phyloP scores from a whole-genome alignment of 2,113 vertebrate genomes.

The Pionites leucogaster region DNA sequence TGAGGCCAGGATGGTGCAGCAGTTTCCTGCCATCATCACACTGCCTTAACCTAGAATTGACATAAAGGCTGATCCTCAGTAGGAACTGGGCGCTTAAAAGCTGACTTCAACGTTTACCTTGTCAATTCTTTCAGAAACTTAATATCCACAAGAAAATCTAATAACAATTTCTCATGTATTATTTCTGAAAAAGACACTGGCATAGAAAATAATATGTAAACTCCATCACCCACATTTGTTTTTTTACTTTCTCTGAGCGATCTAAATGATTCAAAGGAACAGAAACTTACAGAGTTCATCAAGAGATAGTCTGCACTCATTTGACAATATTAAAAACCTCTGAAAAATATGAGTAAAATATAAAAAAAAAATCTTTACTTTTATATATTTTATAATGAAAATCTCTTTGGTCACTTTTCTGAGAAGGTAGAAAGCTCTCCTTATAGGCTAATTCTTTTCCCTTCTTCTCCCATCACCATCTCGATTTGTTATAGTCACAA shows the following conservation, averaged over 20 bases:
- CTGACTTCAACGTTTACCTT: background rate
- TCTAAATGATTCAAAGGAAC: background rate
- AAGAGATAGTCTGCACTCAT: background rate
- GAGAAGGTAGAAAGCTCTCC: background rate
- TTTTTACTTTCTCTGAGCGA: background rate
- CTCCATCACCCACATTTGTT: background rate
- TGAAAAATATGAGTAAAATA: background rate
- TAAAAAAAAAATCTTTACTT: background rate
- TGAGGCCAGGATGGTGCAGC: background rate
- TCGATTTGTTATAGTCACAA: fast-evolving
- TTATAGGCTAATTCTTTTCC: background rate
- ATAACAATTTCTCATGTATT: background rate
- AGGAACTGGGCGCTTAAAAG: fast-evolving
- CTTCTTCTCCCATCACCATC: background rate
- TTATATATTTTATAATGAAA: background rate
- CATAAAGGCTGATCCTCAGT: background rate
- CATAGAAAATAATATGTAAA: background rate
- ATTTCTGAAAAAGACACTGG: background rate
- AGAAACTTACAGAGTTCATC: background rate
- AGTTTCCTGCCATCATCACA: background rate
- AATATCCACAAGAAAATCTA: background rate
- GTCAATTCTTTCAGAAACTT: background rate
- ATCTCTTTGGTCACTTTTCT: background rate
- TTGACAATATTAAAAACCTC: background rate
- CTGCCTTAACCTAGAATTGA: background rate